Conservation (phyloP, 2,888 invertebrate species). For the Andrena minutula region DNA sequence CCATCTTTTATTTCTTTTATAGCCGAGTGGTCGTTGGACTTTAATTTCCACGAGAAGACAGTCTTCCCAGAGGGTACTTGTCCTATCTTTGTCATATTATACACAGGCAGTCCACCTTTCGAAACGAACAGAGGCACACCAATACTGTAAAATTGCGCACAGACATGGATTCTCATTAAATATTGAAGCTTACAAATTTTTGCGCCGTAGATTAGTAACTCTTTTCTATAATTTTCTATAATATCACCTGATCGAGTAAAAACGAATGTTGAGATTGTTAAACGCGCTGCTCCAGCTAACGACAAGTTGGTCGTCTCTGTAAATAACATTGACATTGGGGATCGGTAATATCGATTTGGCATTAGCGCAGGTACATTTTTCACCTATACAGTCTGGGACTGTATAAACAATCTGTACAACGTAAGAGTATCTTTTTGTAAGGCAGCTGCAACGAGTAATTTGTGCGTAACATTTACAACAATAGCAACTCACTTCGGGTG, state of each 20-base stretch:
- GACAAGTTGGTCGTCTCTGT: constrained; percentile 46
- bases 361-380: constrained; percentile 74
- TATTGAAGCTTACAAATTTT: not conserved
- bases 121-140: constrained; percentile 77
- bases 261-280: constrained; percentile 56
- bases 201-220: not conserved
- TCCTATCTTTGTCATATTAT: constrained; percentile 76
- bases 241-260: constrained; percentile 73
- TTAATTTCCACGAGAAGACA: constrained; percentile 70
- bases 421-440: not conserved
- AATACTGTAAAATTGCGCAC: constrained; percentile 65
- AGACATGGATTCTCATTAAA: not conserved
- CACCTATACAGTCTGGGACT: constrained; percentile 78
- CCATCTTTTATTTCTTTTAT: constrained; percentile 55
- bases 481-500: constrained; percentile 45
- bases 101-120: constrained; percentile 76
- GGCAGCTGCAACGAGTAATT: not conserved
- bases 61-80: constrained; percentile 55
- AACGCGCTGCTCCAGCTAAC: constrained; percentile 73
- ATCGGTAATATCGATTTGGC: constrained; percentile 65
- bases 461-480: not conserved
- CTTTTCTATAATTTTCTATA: not conserved
- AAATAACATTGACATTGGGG: constrained; percentile 69
- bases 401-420: constrained; percentile 74
- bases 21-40: constrained; percentile 17